Percentiles rank a stretch among this genome's conserved stretches.
These are phyloP conservation scores for Heliornis fulica DNA, from an alignment of 2,113 vertebrate species.

Conservation along the genomic window DNA sequence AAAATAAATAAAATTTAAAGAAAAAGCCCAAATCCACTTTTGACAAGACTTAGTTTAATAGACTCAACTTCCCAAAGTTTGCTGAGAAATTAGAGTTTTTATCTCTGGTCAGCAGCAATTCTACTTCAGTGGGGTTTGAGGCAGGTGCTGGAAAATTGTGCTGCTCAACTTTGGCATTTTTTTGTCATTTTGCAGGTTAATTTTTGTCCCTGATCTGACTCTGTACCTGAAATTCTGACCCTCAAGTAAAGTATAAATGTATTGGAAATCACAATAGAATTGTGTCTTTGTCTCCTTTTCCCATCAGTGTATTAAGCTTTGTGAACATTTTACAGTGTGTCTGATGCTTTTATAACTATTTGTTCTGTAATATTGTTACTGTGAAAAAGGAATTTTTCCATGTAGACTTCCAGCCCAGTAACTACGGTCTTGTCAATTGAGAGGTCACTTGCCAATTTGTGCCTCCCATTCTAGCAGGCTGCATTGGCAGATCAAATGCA, in stretches of 20 bases:
- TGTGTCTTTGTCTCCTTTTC: background rate
- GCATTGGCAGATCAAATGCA: background rate
- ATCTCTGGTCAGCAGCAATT: background rate
- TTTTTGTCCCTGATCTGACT: background rate
- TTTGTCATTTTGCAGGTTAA: background rate
- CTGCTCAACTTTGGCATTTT: background rate
- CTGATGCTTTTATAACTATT: background rate
- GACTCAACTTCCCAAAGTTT: background rate
- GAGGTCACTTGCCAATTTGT: background rate
- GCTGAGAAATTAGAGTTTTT: background rate
- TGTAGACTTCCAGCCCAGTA: background rate
- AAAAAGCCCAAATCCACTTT: fast-evolving
- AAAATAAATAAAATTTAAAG: background rate
- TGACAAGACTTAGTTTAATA: background rate
- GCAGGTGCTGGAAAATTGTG: background rate
- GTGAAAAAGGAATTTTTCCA: background rate
- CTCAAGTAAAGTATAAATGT: background rate
- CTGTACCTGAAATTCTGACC: background rate
- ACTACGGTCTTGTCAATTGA: background rate
- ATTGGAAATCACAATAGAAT: background rate
- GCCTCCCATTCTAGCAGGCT: background rate
- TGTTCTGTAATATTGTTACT: background rate
- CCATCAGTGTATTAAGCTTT: background rate
- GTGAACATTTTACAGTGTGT: background rate
- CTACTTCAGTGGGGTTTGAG: background rate